phyloP scores from a whole-genome alignment of 2,888 invertebrate species.

The Achlya flavicornis region DNA sequence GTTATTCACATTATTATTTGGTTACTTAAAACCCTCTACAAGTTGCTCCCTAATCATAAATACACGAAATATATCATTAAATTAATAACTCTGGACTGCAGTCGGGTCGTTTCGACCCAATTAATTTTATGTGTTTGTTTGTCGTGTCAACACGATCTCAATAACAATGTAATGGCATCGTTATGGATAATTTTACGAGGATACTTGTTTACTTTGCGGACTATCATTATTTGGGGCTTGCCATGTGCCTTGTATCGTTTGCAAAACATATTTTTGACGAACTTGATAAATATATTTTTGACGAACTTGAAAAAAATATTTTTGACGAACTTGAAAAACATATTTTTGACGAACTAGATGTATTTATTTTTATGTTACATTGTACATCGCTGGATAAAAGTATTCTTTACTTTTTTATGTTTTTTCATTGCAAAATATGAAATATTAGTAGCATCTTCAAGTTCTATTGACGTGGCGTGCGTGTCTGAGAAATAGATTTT shows the following conservation, averaged over 20 bases:
- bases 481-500: no score
- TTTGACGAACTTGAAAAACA: not conserved
- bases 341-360: not conserved
- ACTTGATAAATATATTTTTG: not conserved
- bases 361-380: no score
- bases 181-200: conserved; percentile 6
- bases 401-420: no score
- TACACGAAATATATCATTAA: conserved; percentile 14
- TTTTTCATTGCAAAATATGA: no score
- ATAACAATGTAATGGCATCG: conserved; percentile 8
- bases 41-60: conserved; percentile 1
- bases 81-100: conserved; percentile 12
- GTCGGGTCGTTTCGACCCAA: conserved; percentile 22
- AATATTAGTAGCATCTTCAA: no score
- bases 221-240: not conserved
- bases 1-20: no score
- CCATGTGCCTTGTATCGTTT: not conserved
- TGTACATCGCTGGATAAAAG: no score
- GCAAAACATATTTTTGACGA: not conserved
- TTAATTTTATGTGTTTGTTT: conserved; percentile 31
- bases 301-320: not conserved
- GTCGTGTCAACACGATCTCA: conserved; percentile 14
- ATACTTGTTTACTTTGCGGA: conserved; percentile 4
- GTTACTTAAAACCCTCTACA: not conserved
- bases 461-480: no score